Conservation (phyloP, 2,113 vertebrate species). For the Tenebrosternarchus preto region DNA sequence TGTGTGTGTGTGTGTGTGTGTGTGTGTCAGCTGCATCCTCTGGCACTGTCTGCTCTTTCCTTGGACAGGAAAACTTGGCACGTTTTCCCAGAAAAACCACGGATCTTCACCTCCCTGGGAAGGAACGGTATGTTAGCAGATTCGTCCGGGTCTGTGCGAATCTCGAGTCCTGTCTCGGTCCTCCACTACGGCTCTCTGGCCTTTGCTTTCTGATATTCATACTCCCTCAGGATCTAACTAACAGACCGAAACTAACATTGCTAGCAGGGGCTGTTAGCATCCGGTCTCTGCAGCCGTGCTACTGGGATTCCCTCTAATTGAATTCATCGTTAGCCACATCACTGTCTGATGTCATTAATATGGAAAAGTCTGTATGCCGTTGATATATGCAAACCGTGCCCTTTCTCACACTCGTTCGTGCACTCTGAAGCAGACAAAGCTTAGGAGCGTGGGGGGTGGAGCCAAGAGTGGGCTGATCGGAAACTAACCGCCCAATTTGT, state of each 20-base stretch:
- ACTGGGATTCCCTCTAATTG: slow-evolving; percentile 1
- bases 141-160: background rate
- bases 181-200: background rate
- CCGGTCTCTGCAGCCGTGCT: background rate
- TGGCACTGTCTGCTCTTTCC: background rate
- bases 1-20: slow-evolving; percentile 8
- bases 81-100: slow-evolving; percentile 39
- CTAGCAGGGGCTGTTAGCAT: background rate
- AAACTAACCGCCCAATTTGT: slow-evolving; percentile 26
- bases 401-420: slow-evolving; percentile 6
- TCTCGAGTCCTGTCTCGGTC: slow-evolving; percentile 4
- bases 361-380: slow-evolving; percentile 24
- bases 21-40: slow-evolving; percentile 16
- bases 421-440: slow-evolving; percentile 5
- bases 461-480: slow-evolving; percentile 1
- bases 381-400: slow-evolving; percentile 15
- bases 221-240: background rate
- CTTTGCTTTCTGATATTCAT: slow-evolving; percentile 1
- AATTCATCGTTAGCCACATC: background rate
- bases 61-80: slow-evolving; percentile 15
- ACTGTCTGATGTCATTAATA: slow-evolving; percentile 27
- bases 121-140: slow-evolving; percentile 15
- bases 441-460: background rate
- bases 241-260: slow-evolving; percentile 8
- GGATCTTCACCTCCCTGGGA: slow-evolving; percentile 35